Conservation (phyloP, 37 sponge, comb jelly and placozoan genomes). For the Diacarnus erythraeanus region DNA sequence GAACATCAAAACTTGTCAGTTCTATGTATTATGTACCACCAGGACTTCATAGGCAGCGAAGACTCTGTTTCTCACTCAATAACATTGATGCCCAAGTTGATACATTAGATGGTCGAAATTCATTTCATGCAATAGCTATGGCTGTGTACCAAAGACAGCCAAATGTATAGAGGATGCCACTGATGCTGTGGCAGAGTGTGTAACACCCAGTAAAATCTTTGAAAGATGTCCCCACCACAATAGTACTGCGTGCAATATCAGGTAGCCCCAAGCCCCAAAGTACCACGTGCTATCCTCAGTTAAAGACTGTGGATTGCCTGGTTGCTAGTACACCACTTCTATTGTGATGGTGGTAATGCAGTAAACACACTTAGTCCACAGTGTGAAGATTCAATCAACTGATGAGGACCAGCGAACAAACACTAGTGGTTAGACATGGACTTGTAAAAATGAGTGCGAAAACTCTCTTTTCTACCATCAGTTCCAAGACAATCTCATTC, state of each 20-base stretch:
- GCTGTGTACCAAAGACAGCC: slow-evolving; percentile 1
- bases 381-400: neutral
- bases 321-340: neutral
- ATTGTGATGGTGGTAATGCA: neutral
- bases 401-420: neutral
- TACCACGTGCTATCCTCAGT: neutral
- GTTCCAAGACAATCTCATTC: neutral
- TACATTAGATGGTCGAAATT: neutral
- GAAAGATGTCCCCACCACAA: slow-evolving; percentile 4
- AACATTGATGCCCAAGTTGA: neutral
- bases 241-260: neutral
- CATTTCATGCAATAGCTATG: neutral
- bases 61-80: neutral
- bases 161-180: neutral
- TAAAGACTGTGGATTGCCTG: neutral
- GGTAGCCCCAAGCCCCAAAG: neutral
- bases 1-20: neutral
- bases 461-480: slow-evolving; percentile 3
- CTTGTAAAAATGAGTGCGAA: neutral
- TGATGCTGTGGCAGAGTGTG: neutral
- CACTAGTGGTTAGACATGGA: neutral
- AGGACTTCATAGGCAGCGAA: neutral
- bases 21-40: neutral
- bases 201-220: neutral
- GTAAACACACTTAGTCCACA: neutral